These are phyloP conservation scores for Sprattus sprattus DNA, from an alignment of 2,113 vertebrate genomes.

Conservation along the genomic window DNA sequence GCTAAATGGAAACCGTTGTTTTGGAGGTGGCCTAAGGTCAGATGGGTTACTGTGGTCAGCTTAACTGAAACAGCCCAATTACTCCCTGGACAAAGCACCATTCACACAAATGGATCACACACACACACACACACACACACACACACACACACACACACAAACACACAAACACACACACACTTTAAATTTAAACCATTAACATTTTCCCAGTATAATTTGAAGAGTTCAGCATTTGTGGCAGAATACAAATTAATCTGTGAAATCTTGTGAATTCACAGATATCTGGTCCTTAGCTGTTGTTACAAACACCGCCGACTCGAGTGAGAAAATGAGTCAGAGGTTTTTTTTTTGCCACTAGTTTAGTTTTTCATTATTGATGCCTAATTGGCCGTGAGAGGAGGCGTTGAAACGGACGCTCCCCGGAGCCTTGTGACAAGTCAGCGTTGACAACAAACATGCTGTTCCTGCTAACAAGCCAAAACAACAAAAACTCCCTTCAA, in stretches of 20 bases:
- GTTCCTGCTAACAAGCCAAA: conserved; percentile 54
- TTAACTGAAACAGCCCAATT: conserved; percentile 37
- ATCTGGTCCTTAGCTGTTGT: neutral
- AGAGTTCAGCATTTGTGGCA: neutral
- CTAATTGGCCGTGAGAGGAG: conserved; percentile 56
- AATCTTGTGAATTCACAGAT: neutral
- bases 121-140: neutral
- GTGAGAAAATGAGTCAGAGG: neutral
- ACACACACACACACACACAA: conserved; percentile 3
- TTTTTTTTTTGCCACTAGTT: neutral
- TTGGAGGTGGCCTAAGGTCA: conserved; percentile 39
- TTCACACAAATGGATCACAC: conserved; percentile 31
- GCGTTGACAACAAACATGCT: conserved; percentile 63
- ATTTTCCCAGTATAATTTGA: neutral
- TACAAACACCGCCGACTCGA: neutral
- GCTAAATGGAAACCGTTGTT: conserved; percentile 43
- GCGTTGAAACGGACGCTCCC: conserved; percentile 48
- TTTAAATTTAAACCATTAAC: conserved; percentile 3
- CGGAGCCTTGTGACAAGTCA: conserved; percentile 55
- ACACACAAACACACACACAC: conserved; percentile 7
- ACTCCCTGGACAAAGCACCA: conserved; percentile 39
- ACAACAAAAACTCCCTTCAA: neutral
- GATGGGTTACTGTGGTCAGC: conserved; percentile 37
- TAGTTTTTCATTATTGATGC: conserved; percentile 43
- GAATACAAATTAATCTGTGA: neutral